Evolutionary conservation across 1,140 invertebrate species (phyloP).

Genomic region (Drosophila watanabei): DNA sequence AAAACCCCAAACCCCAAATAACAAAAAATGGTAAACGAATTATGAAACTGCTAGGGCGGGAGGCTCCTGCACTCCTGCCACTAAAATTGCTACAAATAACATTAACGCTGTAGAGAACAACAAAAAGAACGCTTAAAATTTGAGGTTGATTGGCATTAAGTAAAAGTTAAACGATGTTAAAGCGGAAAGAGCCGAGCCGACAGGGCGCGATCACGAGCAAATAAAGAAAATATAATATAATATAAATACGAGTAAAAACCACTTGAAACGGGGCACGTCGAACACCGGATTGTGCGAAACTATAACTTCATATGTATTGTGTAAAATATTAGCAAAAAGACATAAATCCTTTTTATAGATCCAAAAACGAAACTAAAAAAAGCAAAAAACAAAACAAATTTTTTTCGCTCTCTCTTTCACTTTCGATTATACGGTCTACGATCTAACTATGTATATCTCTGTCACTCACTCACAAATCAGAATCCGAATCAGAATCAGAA

Average conservation of each 20-base stretch:
- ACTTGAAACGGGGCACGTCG: slow-evolving; percentile 49
- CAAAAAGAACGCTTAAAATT: slow-evolving; percentile 79
- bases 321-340: slow-evolving; percentile 75
- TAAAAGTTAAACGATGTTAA: slow-evolving; percentile 81
- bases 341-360: slow-evolving; percentile 56
- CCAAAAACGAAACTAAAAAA: slow-evolving; percentile 36
- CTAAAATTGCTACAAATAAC: slow-evolving; percentile 67
- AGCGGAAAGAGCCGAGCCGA: slow-evolving; percentile 66
- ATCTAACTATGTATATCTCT: slow-evolving; percentile 24
- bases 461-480: slow-evolving; percentile 44
- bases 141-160: slow-evolving; percentile 84
- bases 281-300: slow-evolving; percentile 61
- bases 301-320: slow-evolving; percentile 71
- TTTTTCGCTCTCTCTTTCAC: slow-evolving; percentile 65
- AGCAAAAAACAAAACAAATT: slow-evolving; percentile 33
- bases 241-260: slow-evolving; percentile 28
- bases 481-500: not conserved
- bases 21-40: slow-evolving; percentile 81
- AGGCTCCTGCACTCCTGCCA: slow-evolving; percentile 60
- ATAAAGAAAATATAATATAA: slow-evolving; percentile 43
- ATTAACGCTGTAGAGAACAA: slow-evolving; percentile 77
- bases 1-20: slow-evolving; percentile 26
- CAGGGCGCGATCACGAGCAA: slow-evolving; percentile 81
- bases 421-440: slow-evolving; percentile 33
- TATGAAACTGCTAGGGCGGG: slow-evolving; percentile 67